These are phyloP conservation scores for Cecidostiba fungosa DNA, from an alignment of 2,888 invertebrate species.

Conservation along the genomic window DNA sequence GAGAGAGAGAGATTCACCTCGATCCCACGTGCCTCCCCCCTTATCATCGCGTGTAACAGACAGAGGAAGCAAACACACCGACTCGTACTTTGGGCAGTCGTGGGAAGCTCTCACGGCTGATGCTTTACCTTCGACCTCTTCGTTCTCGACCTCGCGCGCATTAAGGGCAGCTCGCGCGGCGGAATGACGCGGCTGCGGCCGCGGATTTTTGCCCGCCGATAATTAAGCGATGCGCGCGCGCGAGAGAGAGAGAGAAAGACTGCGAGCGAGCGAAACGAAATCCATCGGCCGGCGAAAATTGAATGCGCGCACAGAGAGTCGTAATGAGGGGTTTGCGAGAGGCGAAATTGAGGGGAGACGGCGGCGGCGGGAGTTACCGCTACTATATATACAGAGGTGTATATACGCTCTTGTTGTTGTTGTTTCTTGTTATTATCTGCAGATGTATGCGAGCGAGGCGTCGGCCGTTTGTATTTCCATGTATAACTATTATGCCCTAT, in stretches of 20 bases:
- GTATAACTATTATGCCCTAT: no score
- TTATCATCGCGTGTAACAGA: constrained; percentile 10
- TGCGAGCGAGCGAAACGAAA: constrained; percentile 28
- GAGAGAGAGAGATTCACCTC: no score
- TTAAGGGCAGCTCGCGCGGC: constrained; percentile 60
- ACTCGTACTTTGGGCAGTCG: constrained; percentile 63
- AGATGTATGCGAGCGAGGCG: not conserved
- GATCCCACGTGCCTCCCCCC: not conserved
- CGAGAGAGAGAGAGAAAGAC: no score
- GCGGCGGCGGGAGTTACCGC: not conserved
- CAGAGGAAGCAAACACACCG: not conserved
- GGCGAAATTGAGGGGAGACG: constrained; percentile 51
- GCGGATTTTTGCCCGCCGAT: constrained; percentile 65
- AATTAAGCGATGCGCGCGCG: constrained; percentile 69
- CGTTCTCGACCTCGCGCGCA: constrained; percentile 58
- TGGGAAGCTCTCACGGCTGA: constrained; percentile 76
- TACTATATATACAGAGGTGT: not conserved
- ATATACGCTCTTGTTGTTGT: not conserved
- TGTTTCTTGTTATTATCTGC: not conserved
- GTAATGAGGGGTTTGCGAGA: constrained; percentile 57
- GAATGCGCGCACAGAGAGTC: constrained; percentile 37
- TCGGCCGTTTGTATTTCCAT: constrained; percentile 41
- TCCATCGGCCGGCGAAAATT: constrained; percentile 44
- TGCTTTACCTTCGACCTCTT: constrained; percentile 72
- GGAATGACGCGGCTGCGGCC: constrained; percentile 60